These are phyloP conservation scores for Nycticorax nycticorax DNA, from an alignment of 2,113 vertebrate species.

Conservation along the genomic window DNA sequence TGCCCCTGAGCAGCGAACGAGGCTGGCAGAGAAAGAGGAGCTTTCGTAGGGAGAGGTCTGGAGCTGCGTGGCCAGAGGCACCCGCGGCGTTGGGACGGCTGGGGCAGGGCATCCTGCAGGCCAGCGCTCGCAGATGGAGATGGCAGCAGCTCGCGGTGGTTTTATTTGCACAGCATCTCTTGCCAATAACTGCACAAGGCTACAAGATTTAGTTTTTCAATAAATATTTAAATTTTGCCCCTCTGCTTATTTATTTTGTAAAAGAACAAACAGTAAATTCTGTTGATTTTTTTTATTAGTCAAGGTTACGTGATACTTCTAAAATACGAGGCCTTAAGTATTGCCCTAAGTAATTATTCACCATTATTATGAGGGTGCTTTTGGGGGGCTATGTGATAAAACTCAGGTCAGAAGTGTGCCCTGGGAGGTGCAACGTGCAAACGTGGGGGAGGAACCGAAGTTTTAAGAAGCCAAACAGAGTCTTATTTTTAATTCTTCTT, in stretches of 20 bases:
- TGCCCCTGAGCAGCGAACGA: accelerated
- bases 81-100: accelerated
- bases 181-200: constrained; percentile 34
- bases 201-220: constrained; percentile 61
- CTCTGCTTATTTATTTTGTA: constrained; percentile 67
- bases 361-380: neutral
- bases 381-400: neutral
- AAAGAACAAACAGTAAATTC: constrained; percentile 67
- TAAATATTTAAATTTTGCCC: constrained; percentile 69
- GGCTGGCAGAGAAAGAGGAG: neutral
- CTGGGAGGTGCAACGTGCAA: constrained; percentile 50
- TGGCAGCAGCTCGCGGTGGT: neutral
- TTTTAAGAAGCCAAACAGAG: constrained; percentile 23
- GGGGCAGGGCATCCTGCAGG: neutral
- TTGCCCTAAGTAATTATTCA: neutral
- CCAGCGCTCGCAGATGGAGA: accelerated
- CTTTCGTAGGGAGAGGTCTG: too few species aligned
- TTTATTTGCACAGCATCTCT: neutral
- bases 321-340: neutral
- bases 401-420: constrained; percentile 21
- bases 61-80: neutral
- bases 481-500: constrained; percentile 55
- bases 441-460: neutral
- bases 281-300: constrained; percentile 67
- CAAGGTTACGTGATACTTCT: neutral